Evolutionary conservation across 2,888 invertebrate genomes (phyloP), one percentile per base, ranked within the genome.

Genomic region (Nineta flava): DNA sequence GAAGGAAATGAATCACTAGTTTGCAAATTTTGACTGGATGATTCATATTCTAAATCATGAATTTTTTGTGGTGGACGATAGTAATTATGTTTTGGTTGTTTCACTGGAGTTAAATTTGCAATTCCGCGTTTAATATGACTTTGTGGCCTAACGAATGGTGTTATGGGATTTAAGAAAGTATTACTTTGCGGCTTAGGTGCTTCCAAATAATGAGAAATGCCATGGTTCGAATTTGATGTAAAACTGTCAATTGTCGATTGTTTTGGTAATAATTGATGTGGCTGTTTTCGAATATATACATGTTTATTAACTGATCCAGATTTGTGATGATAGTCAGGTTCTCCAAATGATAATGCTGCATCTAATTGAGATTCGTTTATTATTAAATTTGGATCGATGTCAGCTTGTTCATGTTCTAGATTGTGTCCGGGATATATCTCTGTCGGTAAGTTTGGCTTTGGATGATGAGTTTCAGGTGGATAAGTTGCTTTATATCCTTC

Each of bases 401-500:
- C 26, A 13, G 44, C 31, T 34, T 6, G n/a, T 13, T 13, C 50
- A 38, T 31, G 46, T 13, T 15, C 49, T 10, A 48, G 50, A 46
- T 77, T 77, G 54, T 72, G 73, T 2, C 75, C 77, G 0, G 77
- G 76, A 52, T 76, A 77, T 12, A 64, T 65, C 60, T 77, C 77
- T 50, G 72, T 71, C 0, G 67, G 64, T 2, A 71, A 69, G 52
- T 71, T 67, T 9, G 73, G 70, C 3, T 73, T 67, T 56, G 76
- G 68, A 38, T 72, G 72, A 1, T 74, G 72, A 19, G 38, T 38
- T 44, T 74, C 62, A 0, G 81, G 81, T 1, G 82, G 81, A 54
- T 76, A 83, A 9, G 79, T 70, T 10, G 81, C 79, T 31, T 79
- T 72, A 59, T 83, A 85, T 3, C 84, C 85, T 60, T 83, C 82